Percentiles rank a stretch among this genome's conserved stretches.
Conservation (phyloP, 2,797 vertebrate species). For the Trichosurus vulpecula region DNA sequence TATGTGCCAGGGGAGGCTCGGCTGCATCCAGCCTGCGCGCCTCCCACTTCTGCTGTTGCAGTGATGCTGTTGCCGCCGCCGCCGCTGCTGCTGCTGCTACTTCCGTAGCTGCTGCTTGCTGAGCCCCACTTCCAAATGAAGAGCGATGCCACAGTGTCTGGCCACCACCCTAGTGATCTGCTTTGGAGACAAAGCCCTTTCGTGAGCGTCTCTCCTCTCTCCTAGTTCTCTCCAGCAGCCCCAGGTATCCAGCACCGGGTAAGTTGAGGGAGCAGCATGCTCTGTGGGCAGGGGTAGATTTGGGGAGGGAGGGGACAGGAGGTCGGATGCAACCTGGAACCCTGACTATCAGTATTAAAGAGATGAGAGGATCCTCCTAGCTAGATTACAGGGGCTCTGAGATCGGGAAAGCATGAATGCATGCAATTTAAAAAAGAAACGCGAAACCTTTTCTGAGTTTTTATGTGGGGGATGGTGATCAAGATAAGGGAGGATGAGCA, state of each 20-base stretch:
- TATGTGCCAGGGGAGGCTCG: background rate
- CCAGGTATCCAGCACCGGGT: slow-evolving; percentile 41
- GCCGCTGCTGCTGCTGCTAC: background rate
- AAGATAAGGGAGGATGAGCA: background rate
- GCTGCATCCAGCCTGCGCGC: background rate
- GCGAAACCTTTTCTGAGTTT: background rate
- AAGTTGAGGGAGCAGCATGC: slow-evolving; percentile 42
- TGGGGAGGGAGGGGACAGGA: background rate
- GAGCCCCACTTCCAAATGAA: background rate
- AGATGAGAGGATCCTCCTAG: background rate
- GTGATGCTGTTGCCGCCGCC: background rate
- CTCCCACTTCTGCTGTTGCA: background rate
- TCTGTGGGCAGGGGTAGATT: background rate
- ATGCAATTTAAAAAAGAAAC: background rate
- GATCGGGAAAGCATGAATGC: background rate
- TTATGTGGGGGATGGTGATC: background rate
- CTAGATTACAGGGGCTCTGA: background rate
- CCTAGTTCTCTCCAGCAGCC: background rate
- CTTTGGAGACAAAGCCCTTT: slow-evolving; percentile 54
- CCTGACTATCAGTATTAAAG: background rate
- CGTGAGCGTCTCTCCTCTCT: slow-evolving; percentile 48
- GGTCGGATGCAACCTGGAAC: background rate
- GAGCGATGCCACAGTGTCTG: slow-evolving; percentile 20
- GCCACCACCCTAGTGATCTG: background rate
- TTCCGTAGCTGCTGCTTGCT: background rate